Percentiles rank a stretch among this genome's conserved stretches.
Evolutionary conservation across 1,140 invertebrate genomes (phyloP).

Genomic region (Alviniconcha marisindica): DNA sequence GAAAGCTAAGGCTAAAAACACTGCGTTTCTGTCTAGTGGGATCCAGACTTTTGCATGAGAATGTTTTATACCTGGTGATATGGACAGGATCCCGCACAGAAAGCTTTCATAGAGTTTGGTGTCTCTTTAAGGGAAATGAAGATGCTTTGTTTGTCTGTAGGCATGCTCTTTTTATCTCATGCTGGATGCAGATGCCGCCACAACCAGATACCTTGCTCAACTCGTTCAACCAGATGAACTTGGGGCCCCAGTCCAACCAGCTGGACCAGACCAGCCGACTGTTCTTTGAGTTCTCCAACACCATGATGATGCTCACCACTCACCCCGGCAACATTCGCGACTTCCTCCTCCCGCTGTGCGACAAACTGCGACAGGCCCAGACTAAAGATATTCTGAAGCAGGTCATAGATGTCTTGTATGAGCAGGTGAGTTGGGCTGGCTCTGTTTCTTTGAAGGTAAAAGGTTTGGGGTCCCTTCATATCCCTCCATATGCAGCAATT

Average conservation of each 20-base stretch:
- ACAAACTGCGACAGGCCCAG: constrained; percentile 43
- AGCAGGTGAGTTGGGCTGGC: constrained; percentile 53
- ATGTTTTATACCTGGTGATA: too few relatives aligned
- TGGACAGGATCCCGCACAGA: too few relatives aligned
- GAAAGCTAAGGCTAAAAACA: too few relatives aligned
- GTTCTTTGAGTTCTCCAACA: constrained; percentile 46
- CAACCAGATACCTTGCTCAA: neutral
- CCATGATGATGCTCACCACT: constrained; percentile 55
- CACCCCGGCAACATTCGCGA: constrained; percentile 60
- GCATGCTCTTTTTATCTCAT: too few relatives aligned
- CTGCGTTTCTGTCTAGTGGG: too few relatives aligned
- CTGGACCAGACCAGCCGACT: constrained; percentile 18
- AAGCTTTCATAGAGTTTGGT: too few relatives aligned
- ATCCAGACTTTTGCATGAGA: too few relatives aligned
- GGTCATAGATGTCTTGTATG: constrained; percentile 57
- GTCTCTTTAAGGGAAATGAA: too few relatives aligned
- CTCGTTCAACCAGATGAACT: constrained; percentile 2
- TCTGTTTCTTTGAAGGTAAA: too few relatives aligned
- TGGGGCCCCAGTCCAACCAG: neutral
- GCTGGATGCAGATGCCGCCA: neutral
- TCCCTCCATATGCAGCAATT: too few relatives aligned
- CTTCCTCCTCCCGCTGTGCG: constrained; percentile 54
- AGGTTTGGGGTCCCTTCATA: too few relatives aligned
- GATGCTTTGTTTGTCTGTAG: too few relatives aligned
- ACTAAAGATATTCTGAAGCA: constrained; percentile 44